Conservation (phyloP, 2,888 invertebrate genomes). For the Trichogramma dendrolimi region DNA sequence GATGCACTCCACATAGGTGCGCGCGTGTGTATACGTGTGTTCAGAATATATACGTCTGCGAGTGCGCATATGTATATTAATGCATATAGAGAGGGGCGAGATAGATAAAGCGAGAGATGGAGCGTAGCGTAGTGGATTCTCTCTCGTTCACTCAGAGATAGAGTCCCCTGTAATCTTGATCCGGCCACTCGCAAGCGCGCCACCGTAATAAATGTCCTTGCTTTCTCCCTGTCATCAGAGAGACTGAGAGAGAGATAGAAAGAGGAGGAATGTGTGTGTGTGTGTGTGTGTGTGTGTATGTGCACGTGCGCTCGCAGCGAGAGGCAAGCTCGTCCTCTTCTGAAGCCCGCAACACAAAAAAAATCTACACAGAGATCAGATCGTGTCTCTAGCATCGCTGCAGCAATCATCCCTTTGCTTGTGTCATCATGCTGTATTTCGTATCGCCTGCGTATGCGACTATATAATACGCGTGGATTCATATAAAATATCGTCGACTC, state of each 20-base stretch:
- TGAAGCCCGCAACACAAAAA: not conserved
- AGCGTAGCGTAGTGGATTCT: conserved; percentile 30
- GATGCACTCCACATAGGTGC: no score
- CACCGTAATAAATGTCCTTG: conserved; percentile 48
- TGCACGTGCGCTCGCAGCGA: conserved; percentile 8
- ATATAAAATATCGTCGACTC: no score
- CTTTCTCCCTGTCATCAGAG: conserved; percentile 48
- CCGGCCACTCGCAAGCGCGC: conserved; percentile 34
- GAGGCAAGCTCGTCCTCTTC: conserved; percentile 11
- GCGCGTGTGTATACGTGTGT: no score
- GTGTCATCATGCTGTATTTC: no score
- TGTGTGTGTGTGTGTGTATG: not conserved
- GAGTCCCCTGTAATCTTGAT: conserved; percentile 49
- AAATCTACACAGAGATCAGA: no score
- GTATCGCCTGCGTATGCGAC: no score
- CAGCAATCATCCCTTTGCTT: no score
- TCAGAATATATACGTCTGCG: no score
- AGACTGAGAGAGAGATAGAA: not conserved
- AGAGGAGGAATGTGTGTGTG: conserved; percentile 6
- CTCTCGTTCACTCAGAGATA: conserved; percentile 1
- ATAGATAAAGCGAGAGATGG: conserved; percentile 6
- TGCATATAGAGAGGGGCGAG: not conserved
- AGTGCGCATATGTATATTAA: no score
- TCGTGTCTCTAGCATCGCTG: no score
- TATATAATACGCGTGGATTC: no score